Percentiles rank a stretch among this genome's conserved stretches.
Conservation (phyloP, 2,113 vertebrate genomes). For the Gambusia affinis region DNA sequence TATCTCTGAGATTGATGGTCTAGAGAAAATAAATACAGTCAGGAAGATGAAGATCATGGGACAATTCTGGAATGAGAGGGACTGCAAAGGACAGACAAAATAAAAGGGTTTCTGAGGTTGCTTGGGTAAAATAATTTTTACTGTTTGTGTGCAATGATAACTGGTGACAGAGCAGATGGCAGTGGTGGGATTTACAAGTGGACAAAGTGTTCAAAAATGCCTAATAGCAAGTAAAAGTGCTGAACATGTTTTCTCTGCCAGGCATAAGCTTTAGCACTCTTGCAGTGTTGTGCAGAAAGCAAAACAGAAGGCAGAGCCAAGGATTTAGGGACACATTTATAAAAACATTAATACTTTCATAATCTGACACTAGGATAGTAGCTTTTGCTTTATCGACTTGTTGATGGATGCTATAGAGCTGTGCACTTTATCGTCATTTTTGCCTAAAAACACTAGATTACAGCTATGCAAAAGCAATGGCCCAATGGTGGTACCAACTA, state of each 20-base stretch:
- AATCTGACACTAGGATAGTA: conserved; percentile 18
- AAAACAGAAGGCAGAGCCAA: conserved; percentile 20
- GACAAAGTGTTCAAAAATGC: conserved; percentile 49
- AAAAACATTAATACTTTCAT: conserved; percentile 11
- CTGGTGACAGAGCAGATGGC: conserved; percentile 61
- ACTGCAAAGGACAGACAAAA: conserved; percentile 1
- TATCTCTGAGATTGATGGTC: conserved; percentile 13
- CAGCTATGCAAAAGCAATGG: neutral
- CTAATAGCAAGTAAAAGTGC: conserved; percentile 45
- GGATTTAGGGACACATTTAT: conserved; percentile 31
- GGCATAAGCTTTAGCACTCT: conserved; percentile 33
- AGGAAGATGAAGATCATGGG: conserved; percentile 19
- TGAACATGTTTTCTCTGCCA: conserved; percentile 51
- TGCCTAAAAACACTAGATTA: neutral
- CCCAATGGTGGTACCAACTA: neutral
- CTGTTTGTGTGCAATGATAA: conserved; percentile 34
- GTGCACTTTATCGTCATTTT: neutral
- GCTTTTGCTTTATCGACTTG: conserved; percentile 9
- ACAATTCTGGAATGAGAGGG: conserved; percentile 12
- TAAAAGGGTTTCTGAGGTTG: conserved; percentile 7
- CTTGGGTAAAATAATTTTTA: conserved; percentile 22
- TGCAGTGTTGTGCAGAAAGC: conserved; percentile 27
- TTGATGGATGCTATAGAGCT: neutral
- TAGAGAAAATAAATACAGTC: neutral
- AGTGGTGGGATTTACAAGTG: conserved; percentile 51